phyloP scores from a whole-genome alignment of 1,140 invertebrate species.

The Aethina tumida region DNA sequence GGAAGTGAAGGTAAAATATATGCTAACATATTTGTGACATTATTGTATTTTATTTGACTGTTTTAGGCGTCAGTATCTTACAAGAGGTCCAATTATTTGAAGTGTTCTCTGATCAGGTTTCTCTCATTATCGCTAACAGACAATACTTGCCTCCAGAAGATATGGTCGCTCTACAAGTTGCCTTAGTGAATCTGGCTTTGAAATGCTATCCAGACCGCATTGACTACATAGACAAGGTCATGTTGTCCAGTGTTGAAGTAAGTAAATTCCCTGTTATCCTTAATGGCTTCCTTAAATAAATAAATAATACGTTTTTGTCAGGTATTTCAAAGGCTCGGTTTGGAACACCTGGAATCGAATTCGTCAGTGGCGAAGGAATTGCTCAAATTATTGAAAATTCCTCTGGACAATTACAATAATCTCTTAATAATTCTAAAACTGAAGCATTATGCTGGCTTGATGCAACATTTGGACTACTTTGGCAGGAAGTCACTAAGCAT shows the following conservation, averaged over 20 bases:
- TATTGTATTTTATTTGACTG: not conserved
- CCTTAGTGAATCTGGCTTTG: conserved; percentile 87
- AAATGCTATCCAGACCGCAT: conserved; percentile 93
- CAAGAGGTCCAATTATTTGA: conserved; percentile 89
- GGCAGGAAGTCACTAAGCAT: conserved; percentile 80
- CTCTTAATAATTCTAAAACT: conserved; percentile 76
- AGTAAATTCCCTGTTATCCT: conserved; percentile 1
- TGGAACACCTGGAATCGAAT: conserved; percentile 59
- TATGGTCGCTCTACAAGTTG: conserved; percentile 91
- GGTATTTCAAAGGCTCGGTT: conserved; percentile 33
- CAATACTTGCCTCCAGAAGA: conserved; percentile 93
- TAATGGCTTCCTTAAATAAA: not conserved
- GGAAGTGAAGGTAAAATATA: conserved; percentile 18
- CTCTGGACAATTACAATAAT: conserved; percentile 91
- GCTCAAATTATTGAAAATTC: conserved; percentile 85
- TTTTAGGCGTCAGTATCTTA: conserved; percentile 21
- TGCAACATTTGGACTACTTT: conserved; percentile 83
- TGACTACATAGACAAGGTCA: conserved; percentile 92
- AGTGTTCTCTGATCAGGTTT: conserved; percentile 96
- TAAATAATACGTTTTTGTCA: conserved; percentile 10
- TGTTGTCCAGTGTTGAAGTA: conserved; percentile 74
- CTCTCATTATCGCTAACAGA: conserved; percentile 84
- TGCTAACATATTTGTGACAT: not conserved
- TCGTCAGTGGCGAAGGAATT: conserved; percentile 84
- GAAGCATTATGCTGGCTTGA: conserved; percentile 73